Percentiles rank a stretch among this genome's conserved stretches.
Conservation (phyloP, 2,113 vertebrate species). For the Theristicus caerulescens region DNA sequence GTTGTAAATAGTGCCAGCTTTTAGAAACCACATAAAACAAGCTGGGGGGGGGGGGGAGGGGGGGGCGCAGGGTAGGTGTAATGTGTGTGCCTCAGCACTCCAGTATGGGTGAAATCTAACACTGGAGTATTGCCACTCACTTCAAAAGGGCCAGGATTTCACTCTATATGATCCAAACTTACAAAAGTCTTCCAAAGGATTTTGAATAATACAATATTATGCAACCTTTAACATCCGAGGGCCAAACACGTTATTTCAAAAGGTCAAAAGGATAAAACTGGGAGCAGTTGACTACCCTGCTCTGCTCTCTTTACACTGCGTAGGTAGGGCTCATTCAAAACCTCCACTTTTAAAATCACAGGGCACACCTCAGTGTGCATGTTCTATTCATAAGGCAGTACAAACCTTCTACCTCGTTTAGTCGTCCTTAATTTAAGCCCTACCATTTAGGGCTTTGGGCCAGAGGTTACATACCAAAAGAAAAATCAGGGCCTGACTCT, state of each 20-base stretch:
- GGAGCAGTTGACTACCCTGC: not conserved
- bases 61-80: too few species aligned
- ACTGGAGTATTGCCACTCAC: not conserved
- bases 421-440: not conserved
- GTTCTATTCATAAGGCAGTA: not conserved
- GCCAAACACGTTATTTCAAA: not conserved
- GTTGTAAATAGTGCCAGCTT: not conserved
- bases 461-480: slow-evolving; percentile 41
- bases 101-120: not conserved
- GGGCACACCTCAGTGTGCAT: not conserved
- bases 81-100: not conserved
- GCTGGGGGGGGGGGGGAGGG: too few species aligned
- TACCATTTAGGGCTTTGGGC: not conserved
- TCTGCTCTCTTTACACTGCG: not conserved
- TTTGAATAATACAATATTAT: not conserved
- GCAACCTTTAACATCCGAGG: not conserved
- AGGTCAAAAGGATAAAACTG: slow-evolving; percentile 12
- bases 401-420: not conserved
- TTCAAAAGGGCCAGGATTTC: not conserved
- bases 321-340: not conserved
- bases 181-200: not conserved
- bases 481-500: slow-evolving; percentile 1
- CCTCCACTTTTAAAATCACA: not conserved
- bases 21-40: not conserved
- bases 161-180: not conserved